Percentiles rank a stretch among this genome's conserved stretches.
phyloP scores from a whole-genome alignment of 2,888 invertebrate species.

The Halictus ligatus region DNA sequence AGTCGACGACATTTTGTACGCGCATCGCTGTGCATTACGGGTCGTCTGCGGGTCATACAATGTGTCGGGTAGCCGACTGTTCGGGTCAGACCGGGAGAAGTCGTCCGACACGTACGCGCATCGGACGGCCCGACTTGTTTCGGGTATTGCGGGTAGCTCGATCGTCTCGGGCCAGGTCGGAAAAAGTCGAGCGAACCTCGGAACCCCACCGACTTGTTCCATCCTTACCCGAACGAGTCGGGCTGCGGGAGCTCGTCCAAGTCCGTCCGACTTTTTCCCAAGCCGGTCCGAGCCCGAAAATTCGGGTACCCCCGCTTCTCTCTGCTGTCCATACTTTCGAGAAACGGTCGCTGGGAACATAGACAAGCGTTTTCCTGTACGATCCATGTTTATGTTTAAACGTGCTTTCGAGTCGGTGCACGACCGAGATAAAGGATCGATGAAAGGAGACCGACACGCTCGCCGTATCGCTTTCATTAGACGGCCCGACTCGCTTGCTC shows the following conservation, averaged over 20 bases:
- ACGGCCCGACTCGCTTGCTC: not conserved
- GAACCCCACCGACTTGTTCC: not conserved
- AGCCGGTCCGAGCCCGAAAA: not conserved
- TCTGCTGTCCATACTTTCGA: not conserved
- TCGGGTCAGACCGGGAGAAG: too few species aligned
- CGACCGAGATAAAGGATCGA: not conserved
- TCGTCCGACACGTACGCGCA: too few species aligned
- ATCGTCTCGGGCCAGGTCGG: not conserved
- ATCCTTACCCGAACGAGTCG: not conserved
- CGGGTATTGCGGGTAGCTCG: not conserved
- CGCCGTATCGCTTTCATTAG: not conserved
- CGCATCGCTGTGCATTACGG: not conserved
- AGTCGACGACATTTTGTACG: conserved; percentile 53
- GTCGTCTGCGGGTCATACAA: not conserved
- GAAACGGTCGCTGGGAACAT: not conserved
- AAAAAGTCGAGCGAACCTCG: not conserved
- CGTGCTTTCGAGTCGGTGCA: not conserved
- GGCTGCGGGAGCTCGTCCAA: not conserved
- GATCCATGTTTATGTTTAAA: not conserved
- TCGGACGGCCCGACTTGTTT: not conserved
- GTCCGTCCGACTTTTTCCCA: too few species aligned
- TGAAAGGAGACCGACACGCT: not conserved
- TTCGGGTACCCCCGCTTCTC: not conserved
- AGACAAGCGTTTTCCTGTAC: not conserved
- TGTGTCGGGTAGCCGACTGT: too few species aligned